Percentiles rank a stretch among this genome's conserved stretches.
Evolutionary conservation across 2,797 vertebrate species (phyloP).

Genomic region (Crypturellus tataupa): DNA sequence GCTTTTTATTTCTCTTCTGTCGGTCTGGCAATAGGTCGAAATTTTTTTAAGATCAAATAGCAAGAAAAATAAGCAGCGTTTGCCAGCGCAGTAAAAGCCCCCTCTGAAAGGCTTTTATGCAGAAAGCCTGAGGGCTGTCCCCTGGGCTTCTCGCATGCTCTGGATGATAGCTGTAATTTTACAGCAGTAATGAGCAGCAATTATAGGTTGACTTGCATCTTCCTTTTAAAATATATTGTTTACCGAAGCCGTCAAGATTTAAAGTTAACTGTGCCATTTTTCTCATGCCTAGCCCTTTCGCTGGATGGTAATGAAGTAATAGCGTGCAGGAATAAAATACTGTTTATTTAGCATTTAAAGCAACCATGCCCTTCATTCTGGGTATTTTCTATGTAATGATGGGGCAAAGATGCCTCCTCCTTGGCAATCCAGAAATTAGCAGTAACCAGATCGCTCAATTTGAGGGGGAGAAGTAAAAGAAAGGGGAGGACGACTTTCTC

Average conservation of each 20-base stretch:
- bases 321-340: neutral
- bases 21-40: neutral
- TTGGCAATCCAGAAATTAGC: neutral
- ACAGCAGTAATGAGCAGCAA: neutral
- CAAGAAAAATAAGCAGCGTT: neutral
- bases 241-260: neutral
- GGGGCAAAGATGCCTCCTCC: rapidly evolving
- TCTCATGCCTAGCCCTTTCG: rapidly evolving
- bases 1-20: neutral
- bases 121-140: neutral
- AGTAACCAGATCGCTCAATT: neutral
- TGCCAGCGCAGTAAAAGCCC: neutral
- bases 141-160: rapidly evolving
- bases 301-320: rapidly evolving
- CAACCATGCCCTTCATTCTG: rapidly evolving
- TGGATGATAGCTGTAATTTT: neutral
- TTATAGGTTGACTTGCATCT: neutral
- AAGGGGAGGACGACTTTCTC: neutral
- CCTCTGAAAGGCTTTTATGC: neutral
- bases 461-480: neutral
- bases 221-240: neutral
- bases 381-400: rapidly evolving
- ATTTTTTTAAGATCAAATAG: neutral
- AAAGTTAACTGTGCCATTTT: neutral
- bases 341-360: neutral